phyloP scores from a whole-genome alignment of 1,140 invertebrate species.

The Heterodera carotae region DNA sequence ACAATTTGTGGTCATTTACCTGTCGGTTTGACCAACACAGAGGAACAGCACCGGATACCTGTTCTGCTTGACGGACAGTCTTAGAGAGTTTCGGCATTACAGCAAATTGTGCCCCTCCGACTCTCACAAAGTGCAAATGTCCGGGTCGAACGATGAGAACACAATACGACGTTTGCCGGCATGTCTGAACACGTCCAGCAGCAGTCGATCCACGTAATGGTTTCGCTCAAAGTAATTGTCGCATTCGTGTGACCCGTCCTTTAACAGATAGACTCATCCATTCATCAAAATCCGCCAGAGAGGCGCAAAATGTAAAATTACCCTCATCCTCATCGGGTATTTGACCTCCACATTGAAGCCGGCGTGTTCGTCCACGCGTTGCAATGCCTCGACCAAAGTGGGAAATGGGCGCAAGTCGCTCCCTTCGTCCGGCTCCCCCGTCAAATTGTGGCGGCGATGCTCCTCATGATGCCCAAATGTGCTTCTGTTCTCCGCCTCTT shows the following conservation, averaged over 20 bases:
- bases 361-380: constrained; percentile 40
- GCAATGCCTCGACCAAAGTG: constrained; percentile 48
- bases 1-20: constrained; percentile 14
- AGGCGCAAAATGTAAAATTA: background rate
- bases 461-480: background rate
- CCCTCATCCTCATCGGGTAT: constrained; percentile 35
- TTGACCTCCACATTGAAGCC: constrained; percentile 55
- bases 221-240: constrained; percentile 56
- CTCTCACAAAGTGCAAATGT: constrained; percentile 64
- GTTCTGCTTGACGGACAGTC: constrained; percentile 61
- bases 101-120: constrained; percentile 33
- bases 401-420: constrained; percentile 52
- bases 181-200: constrained; percentile 57
- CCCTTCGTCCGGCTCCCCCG: constrained; percentile 40
- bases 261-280: background rate
- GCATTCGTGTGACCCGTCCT: constrained; percentile 53
- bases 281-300: background rate
- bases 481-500: background rate
- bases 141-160: constrained; percentile 65
- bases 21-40: constrained; percentile 54
- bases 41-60: constrained; percentile 64
- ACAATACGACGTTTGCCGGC: constrained; percentile 59
- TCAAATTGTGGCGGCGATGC: constrained; percentile 35
- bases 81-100: constrained; percentile 34
- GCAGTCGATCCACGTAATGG: constrained; percentile 58